Percentiles rank a stretch among this genome's conserved stretches.
Conservation (phyloP, 2,797 vertebrate genomes). For the Danio albolineatus region DNA sequence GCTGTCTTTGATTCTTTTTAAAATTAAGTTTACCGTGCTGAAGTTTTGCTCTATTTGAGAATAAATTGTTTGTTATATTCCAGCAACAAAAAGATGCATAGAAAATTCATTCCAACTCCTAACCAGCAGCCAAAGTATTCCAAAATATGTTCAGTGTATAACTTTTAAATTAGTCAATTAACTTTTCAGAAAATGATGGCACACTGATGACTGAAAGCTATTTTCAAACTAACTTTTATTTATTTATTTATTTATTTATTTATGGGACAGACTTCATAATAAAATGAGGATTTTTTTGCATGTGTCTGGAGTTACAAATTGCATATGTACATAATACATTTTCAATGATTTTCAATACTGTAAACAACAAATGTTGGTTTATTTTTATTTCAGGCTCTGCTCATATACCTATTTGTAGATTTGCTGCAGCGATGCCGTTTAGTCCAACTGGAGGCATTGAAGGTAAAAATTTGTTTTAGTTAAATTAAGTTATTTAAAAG, state of each 20-base stretch:
- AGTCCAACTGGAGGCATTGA: slow-evolving; percentile 73
- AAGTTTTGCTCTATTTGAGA: slow-evolving; percentile 6
- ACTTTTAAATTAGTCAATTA: too few species aligned
- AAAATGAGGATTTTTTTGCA: too few species aligned
- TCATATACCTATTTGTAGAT: slow-evolving; percentile 80
- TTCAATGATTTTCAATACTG: not conserved
- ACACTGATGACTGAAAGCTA: too few species aligned
- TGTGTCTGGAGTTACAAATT: too few species aligned
- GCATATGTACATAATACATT: not conserved
- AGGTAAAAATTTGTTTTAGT: slow-evolving; percentile 71
- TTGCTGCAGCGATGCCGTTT: slow-evolving; percentile 78
- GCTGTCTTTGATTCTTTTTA: slow-evolving; percentile 6
- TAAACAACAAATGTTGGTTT: slow-evolving; percentile 4
- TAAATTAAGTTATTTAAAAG: not conserved
- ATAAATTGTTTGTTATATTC: slow-evolving; percentile 8
- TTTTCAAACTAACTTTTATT: too few species aligned
- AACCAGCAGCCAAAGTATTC: not conserved
- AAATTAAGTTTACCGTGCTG: not conserved
- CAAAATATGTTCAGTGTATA: not conserved
- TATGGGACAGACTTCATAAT: too few species aligned
- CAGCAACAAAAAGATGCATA: not conserved
- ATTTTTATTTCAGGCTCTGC: slow-evolving; percentile 68
- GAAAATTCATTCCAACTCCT: not conserved
- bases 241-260: too few species aligned
- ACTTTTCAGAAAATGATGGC: too few species aligned